Percentiles rank a stretch among this genome's conserved stretches.
These are phyloP conservation scores for Caenorhabditis auriculariae DNA, from an alignment of 2,888 invertebrate genomes.

Conservation along the genomic window DNA sequence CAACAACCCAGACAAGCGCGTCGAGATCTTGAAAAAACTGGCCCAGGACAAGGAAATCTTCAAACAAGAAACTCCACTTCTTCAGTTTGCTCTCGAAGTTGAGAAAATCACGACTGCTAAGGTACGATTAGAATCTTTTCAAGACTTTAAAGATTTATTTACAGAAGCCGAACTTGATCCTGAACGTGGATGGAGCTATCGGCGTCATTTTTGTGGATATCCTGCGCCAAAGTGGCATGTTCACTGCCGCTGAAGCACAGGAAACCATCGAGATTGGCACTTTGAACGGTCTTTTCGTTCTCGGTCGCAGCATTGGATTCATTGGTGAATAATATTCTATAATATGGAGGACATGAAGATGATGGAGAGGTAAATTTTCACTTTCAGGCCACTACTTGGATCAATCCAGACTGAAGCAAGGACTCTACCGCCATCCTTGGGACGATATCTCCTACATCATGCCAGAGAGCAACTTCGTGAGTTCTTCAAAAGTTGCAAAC, in stretches of 20 bases:
- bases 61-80: conserved; percentile 82
- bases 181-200: conserved; percentile 98
- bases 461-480: conserved; percentile 71
- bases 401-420: conserved; percentile 96
- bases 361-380: background rate
- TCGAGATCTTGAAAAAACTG: conserved; percentile 89
- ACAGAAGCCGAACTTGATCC: conserved; percentile 94
- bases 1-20: conserved; percentile 97
- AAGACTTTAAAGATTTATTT: conserved; percentile 21
- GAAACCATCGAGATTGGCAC: conserved; percentile 96
- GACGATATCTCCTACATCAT: conserved; percentile 91
- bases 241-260: conserved; percentile 84
- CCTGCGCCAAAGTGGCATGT: conserved; percentile 74
- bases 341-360: background rate
- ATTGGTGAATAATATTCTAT: conserved; percentile 72
- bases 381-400: conserved; percentile 86
- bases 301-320: conserved; percentile 96
- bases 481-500: too few species aligned
- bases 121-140: conserved; percentile 60
- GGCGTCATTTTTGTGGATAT: conserved; percentile 96
- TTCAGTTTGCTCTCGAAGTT: conserved; percentile 92
- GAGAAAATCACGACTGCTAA: conserved; percentile 98
- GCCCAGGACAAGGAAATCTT: conserved; percentile 81
- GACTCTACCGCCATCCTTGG: conserved; percentile 98
- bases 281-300: conserved; percentile 94